Evolutionary conservation across 1,140 invertebrate genomes (phyloP), one percentile per base, ranked within the genome.

Genomic region (Mycetomoellerius zeteki): DNA sequence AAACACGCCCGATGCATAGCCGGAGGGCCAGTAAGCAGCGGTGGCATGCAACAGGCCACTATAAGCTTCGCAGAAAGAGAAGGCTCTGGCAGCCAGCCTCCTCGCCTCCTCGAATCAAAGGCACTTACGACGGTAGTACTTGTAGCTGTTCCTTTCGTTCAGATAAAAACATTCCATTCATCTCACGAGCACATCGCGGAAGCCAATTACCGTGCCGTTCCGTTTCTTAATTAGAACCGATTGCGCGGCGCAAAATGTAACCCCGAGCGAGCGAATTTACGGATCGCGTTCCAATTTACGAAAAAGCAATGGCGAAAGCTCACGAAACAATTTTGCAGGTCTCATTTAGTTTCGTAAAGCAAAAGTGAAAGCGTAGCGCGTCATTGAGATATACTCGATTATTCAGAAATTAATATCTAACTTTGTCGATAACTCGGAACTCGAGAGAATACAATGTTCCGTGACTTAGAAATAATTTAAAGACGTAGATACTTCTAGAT

Each of bases 101-200:
- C 64, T 80, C 78, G n/a, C 10, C 33, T 47, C 12, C 86, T 65
- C 81, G 89, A 86, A 90, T 90, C 89, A 90, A 90, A 90, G 69
- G 88, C 89, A 85, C 81, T 90, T 85, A 85, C 86, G 62, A 80
- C 80, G 88, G 56, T 16, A 3, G 89, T 90, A 81, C 89, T 88
- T 90, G 73, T 76, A 85, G 78, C 88, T 84, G 80, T 71, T 87
- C 78, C 78, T 86, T 85, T 81, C 88, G 78, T 76, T 27, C 86
- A 58, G 88, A 90, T 88, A 87, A 90, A 90, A 90, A 90, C 89
- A 80, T 87, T 76, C 78, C 89, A 90, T 90, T 90, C 89, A 90
- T 90, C 88, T 90, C 88, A 75, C 47, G 54, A 27, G 56, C 56
- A 69, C 78, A 78, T 89, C 88, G 88, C 73, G 88, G 86, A 87